Evolutionary conservation across 2,113 vertebrate species (phyloP).

Genomic region (Malurus elegans): DNA sequence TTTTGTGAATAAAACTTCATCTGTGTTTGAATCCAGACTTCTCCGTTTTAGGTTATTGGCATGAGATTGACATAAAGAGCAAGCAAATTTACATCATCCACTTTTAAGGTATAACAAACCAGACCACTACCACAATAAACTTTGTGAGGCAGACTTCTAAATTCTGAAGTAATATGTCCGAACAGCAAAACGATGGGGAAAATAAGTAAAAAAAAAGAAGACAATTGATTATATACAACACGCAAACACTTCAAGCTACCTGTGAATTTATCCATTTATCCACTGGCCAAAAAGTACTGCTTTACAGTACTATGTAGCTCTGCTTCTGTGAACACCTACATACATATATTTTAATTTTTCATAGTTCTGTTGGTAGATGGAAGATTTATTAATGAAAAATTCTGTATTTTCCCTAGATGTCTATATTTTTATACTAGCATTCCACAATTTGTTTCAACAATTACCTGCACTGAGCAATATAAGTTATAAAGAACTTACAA

Average conservation of each 20-base stretch:
- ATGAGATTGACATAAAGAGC: neutral
- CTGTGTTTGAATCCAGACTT: neutral
- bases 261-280: neutral
- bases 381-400: neutral
- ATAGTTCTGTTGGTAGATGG: neutral
- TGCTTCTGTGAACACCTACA: neutral
- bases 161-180: neutral
- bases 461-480: neutral
- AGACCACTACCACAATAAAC: neutral
- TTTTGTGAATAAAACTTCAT: neutral
- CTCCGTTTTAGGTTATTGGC: neutral
- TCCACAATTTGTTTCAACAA: neutral
- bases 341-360: neutral
- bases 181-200: neutral
- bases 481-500: neutral
- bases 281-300: accelerated
- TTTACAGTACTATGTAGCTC: neutral
- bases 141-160: neutral
- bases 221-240: neutral
- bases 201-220: too few species aligned
- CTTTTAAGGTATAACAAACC: neutral
- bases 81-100: neutral
- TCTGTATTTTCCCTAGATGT: neutral
- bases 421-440: neutral
- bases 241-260: neutral